These are phyloP conservation scores for Adelosebastes latens DNA, from an alignment of 2,797 vertebrate species.

Conservation along the genomic window DNA sequence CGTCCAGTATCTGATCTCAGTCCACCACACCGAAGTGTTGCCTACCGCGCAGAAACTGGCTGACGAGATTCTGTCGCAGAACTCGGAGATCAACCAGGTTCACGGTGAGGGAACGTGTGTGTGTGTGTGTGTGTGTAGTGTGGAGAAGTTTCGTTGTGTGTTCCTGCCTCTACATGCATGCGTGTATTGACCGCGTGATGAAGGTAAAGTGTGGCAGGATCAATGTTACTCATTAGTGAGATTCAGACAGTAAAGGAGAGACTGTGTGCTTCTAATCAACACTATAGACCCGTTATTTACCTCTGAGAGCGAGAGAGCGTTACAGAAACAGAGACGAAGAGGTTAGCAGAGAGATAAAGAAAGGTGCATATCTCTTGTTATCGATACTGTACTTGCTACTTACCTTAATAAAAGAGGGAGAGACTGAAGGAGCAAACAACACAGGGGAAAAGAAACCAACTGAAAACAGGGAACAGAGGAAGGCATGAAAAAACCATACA, in stretches of 20 bases:
- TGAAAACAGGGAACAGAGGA: background rate
- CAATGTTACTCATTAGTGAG: slow-evolving; percentile 75
- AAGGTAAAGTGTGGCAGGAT: slow-evolving; percentile 72
- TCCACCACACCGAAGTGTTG: slow-evolving; percentile 98
- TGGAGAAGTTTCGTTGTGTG: background rate
- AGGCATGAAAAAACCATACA: background rate
- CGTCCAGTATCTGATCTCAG: slow-evolving; percentile 99
- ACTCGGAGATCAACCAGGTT: slow-evolving; percentile 99
- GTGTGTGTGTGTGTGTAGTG: background rate
- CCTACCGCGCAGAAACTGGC: slow-evolving; percentile 98
- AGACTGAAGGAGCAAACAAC: slow-evolving; percentile 8
- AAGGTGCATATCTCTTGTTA: slow-evolving; percentile 42
- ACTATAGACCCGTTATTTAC: slow-evolving; percentile 70
- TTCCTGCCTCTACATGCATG: slow-evolving; percentile 16
- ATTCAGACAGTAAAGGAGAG: slow-evolving; percentile 64
- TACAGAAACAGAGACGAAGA: slow-evolving; percentile 35
- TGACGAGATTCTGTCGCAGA: slow-evolving; percentile 98
- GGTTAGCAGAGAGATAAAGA: slow-evolving; percentile 34
- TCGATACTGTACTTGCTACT: slow-evolving; percentile 25
- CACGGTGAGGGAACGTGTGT: slow-evolving; percentile 89
- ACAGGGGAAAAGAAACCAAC: background rate
- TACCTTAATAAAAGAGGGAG: slow-evolving; percentile 4
- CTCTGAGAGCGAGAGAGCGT: slow-evolving; percentile 37
- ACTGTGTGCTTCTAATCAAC: slow-evolving; percentile 69
- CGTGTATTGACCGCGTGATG: slow-evolving; percentile 59